phyloP scores from a whole-genome alignment of 2,113 vertebrate species.

The Tor tambroides region DNA sequence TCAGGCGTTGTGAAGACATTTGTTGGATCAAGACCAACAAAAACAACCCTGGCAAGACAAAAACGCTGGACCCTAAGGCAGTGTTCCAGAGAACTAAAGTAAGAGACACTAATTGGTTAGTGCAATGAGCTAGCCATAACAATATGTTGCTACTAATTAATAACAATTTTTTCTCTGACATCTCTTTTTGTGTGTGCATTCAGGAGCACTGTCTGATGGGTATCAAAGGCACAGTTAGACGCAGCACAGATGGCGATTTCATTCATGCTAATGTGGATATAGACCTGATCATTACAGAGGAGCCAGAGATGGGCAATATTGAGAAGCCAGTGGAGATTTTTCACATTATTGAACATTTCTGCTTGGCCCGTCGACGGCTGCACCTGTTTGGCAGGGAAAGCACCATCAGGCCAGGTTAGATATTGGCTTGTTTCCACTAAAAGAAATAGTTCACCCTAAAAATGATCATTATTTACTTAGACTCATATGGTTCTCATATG shows the following conservation, averaged over 20 bases:
- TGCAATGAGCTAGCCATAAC: background rate
- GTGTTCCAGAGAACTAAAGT: conserved; percentile 99
- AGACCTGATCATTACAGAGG: conserved; percentile 97
- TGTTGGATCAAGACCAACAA: conserved; percentile 99
- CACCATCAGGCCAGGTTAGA: conserved; percentile 91
- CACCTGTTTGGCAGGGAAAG: conserved; percentile 97
- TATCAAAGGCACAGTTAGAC: conserved; percentile 94
- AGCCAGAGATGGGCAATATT: conserved; percentile 96
- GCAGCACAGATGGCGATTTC: conserved; percentile 95
- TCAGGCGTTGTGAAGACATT: conserved; percentile 97
- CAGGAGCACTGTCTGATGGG: conserved; percentile 99
- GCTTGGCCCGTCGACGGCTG: conserved; percentile 89
- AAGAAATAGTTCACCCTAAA: no score
- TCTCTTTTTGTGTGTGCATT: conserved; percentile 21
- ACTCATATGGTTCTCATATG: no score
- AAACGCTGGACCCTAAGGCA: conserved; percentile 95
- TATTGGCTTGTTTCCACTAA: background rate
- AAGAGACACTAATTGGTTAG: conserved; percentile 1
- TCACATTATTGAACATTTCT: conserved; percentile 98
- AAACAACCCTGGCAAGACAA: conserved; percentile 97
- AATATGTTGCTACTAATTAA: background rate
- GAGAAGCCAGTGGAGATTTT: conserved; percentile 99
- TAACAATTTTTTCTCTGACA: background rate
- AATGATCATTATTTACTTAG: no score
- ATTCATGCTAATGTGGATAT: conserved; percentile 99